Conservation (phyloP, 2,797 vertebrate species). For the Capromys pilorides region DNA sequence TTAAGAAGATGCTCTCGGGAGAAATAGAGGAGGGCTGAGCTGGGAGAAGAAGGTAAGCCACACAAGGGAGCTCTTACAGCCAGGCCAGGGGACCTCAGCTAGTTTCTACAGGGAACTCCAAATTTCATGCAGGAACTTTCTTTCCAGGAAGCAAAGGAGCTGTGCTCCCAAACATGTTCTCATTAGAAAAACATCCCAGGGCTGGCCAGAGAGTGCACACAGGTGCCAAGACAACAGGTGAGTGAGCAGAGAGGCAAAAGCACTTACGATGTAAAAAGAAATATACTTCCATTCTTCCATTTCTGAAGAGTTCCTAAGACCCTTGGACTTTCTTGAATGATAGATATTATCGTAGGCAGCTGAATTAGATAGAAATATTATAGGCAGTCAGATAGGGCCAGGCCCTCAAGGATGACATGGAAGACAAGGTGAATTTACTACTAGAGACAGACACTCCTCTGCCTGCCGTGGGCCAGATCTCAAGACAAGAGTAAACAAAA, state of each 20-base stretch:
- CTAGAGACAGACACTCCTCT: no score
- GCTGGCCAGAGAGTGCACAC: neutral
- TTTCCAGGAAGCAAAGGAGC: neutral
- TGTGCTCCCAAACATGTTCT: neutral
- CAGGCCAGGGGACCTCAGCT: neutral
- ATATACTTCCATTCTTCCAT: neutral
- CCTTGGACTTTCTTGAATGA: neutral
- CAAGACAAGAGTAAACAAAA: no score
- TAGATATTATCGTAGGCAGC: no score
- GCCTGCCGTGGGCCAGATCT: no score
- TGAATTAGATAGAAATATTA: no score
- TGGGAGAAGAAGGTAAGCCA: neutral
- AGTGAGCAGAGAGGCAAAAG: neutral
- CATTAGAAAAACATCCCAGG: neutral
- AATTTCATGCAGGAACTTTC: neutral
- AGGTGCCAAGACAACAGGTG: neutral
- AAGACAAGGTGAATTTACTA: no score
- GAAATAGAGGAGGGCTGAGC: neutral
- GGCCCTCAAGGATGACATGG: no score
- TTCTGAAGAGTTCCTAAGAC: neutral
- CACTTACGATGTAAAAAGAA: neutral
- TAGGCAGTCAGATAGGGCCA: no score
- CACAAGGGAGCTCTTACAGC: neutral
- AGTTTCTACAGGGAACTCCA: neutral
- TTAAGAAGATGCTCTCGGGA: conserved; percentile 38